phyloP scores from a whole-genome alignment of 1,140 invertebrate species.

The Ceratina japonica region DNA sequence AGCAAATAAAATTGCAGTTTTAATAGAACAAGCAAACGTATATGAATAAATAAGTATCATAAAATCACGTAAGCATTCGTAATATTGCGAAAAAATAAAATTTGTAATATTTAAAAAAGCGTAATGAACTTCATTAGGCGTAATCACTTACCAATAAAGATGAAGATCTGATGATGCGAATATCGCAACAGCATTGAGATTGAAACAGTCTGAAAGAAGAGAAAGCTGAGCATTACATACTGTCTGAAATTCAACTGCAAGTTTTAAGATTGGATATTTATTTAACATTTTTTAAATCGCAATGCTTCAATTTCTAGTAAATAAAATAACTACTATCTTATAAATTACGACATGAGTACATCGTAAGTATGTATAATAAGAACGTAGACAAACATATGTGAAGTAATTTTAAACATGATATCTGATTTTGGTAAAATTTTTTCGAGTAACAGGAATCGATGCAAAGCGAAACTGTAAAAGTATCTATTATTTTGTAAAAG shows the following conservation, averaged over 20 bases:
- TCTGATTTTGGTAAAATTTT: no score
- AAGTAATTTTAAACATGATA: no score
- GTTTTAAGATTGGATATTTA: background rate
- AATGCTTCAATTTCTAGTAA: background rate
- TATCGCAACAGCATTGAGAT: slow-evolving; percentile 98
- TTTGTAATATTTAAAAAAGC: no score
- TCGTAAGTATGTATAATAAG: no score
- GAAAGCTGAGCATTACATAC: slow-evolving; percentile 46
- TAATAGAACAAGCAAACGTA: no score
- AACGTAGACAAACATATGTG: no score
- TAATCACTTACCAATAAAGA: slow-evolving; percentile 94
- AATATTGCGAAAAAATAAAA: no score
- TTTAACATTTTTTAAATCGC: background rate
- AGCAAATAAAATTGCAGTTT: no score
- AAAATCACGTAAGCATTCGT: no score
- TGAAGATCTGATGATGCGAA: slow-evolving; percentile 99
- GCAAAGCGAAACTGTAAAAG: background rate
- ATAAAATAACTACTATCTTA: no score
- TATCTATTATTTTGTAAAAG: slow-evolving; percentile 18
- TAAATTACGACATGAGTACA: no score
- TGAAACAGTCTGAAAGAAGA: slow-evolving; percentile 94
- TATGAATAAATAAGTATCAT: no score
- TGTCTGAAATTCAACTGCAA: background rate
- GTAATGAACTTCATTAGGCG: background rate
- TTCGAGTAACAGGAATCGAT: background rate